Evolutionary conservation across 2,888 invertebrate genomes (phyloP), one percentile per base, ranked within the genome.

Genomic region (Dolichopus griseipennis): DNA sequence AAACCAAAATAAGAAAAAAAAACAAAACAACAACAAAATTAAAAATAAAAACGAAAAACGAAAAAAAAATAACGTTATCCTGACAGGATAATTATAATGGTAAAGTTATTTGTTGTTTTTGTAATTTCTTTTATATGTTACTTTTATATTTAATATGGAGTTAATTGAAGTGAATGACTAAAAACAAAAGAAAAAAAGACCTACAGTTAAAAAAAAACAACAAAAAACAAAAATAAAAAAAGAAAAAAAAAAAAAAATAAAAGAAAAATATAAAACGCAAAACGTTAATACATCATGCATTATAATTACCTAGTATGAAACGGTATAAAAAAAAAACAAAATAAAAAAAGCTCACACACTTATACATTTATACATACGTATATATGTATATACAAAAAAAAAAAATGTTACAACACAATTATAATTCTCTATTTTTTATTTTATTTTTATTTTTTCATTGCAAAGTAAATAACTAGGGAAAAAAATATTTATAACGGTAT

Each of bases 141-240:
- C 15, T 52, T 18, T 27, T 27, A 27, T 27, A 27, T 27, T 27
- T 52, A 52, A 52, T 52, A 15, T 52, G 52, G 18, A 52, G 52
- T 52, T 52, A 52, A 52, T 52, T 52, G 52, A 52, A 52, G 52
- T 52, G 52, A 52, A 52, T 52, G n/a, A 52, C n/a, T 52, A 6
- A 12, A 52, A 12, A n/a, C 18, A 12, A 52, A 52, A 52, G n/a
- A 18, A 52, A 52, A n/a, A 52, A 37, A 37, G 12, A 37, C 37
- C 27, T 9, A 37, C 37, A 37, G 37, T 37, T 37, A 12, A 10
- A 37, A 12, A n/a, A n/a, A n/a, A n/a, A n/a, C 10, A 37, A 37
- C 10, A 37, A 37, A 37, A n/a, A 41, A 12, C 9, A 41, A 15
- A 41, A 41, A 41, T 41, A 6, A 41, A 41, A 41, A 27, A 27